Base-by-base conservation (phyloP, 1,140 invertebrate species). In the Lysiphlebus fabarum region DNA sequence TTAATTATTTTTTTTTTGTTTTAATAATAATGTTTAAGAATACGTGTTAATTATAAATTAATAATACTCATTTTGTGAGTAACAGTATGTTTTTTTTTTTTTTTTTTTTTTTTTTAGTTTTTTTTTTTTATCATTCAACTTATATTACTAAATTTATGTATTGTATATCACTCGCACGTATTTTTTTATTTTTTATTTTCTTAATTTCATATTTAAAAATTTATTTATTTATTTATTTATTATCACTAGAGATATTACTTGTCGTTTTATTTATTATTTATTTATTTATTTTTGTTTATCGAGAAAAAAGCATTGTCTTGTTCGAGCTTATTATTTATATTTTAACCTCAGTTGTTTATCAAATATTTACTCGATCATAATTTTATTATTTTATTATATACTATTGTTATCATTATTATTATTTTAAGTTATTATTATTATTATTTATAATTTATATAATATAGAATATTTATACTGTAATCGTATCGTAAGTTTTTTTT, bases 381-480 rank as follows among this genome's bases (percentile, higher is more conserved):
- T 58, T 58, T 45, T 60, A 50, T 54, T 38, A n/a, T n/a, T n/a
- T n/a, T n/a, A n/a, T n/a, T n/a, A n/a, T n/a, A n/a, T n/a, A 36
- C 36, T 43, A 44, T 58, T 54, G 42, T 56, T 57, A 17, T 38
- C 53, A 10, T 33, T 43, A 38, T 44, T 12, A 45, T 12, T 48
- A 34, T 43, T 48, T 8, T 40, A 58, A 36, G 17, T 51, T 59
- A 59, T 61, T 65, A 63, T 66, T 55, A 64, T 65, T 63, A 65
- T 60, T 56, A 63, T 67, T 45, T 50, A 59, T 45, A 42, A 47
- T 51, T 43, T 41, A 47, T 59, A 53, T 53, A 47, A 34, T 53
- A 51, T 55, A 57, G 51, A 62, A 63, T 70, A 64, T 66, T 62
- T 65, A 65, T 59, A 45, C 63, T 58, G 53, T 65, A 62, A 62